Evolutionary conservation across 2,797 vertebrate species (phyloP).

Genomic region (Phoeniculus purpureus): DNA sequence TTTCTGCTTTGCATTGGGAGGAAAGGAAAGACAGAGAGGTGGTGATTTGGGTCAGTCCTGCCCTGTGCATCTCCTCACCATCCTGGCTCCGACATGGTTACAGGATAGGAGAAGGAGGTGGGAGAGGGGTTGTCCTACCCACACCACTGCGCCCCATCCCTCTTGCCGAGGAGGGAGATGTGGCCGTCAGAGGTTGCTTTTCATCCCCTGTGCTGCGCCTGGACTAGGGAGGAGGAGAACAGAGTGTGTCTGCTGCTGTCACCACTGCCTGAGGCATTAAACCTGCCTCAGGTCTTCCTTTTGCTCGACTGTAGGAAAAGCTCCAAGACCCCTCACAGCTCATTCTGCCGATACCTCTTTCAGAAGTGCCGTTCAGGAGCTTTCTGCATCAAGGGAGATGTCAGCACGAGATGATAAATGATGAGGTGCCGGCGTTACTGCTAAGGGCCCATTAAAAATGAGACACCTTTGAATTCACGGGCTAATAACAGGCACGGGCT

Average conservation of each 20-base stretch:
- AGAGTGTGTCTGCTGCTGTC: fast-evolving
- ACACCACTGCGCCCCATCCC: fast-evolving
- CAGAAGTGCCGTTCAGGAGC: constrained; percentile 43
- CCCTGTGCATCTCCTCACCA: fast-evolving
- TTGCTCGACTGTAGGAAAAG: not conserved
- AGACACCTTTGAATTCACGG: constrained; percentile 63
- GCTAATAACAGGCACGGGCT: constrained; percentile 60
- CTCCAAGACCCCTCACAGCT: not conserved
- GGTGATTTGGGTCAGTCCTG: not conserved
- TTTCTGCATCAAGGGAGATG: constrained; percentile 38
- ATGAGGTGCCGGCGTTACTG: constrained; percentile 24
- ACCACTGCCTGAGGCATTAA: not conserved
- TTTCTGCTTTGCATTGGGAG: not conserved
- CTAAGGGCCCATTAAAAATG: constrained; percentile 62
- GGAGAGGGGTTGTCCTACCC: not conserved
- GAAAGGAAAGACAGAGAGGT: not conserved
- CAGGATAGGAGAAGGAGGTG: not conserved
- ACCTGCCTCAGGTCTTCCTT: not conserved
- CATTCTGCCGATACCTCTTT: constrained; percentile 24
- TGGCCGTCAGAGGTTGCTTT: not conserved
- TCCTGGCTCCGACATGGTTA: fast-evolving
- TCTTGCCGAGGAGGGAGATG: not conserved
- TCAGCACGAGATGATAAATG: constrained; percentile 47
- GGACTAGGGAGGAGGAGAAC: not conserved
- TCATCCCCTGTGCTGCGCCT: not conserved